Conservation (phyloP, 2,888 invertebrate genomes). For the Scaptomyza polygonia region DNA sequence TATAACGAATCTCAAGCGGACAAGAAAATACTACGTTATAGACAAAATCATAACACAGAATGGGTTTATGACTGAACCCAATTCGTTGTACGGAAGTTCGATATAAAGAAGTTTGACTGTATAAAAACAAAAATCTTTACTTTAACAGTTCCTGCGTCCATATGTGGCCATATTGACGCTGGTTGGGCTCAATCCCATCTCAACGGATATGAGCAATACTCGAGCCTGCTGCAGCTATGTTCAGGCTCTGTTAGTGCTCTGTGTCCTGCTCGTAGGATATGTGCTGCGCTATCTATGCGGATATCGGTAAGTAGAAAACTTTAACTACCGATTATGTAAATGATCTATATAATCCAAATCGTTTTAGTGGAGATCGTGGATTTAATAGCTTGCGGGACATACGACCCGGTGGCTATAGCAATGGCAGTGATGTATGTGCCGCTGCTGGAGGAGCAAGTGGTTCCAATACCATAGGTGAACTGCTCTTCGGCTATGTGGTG, state of each 20-base stretch:
- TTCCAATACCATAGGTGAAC: constrained; percentile 87
- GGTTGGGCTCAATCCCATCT: constrained; percentile 90
- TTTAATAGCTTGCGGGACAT: constrained; percentile 71
- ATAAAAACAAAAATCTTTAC: neutral
- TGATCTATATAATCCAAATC: too few relatives aligned
- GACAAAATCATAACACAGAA: too few relatives aligned
- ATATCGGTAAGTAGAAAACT: constrained; percentile 86
- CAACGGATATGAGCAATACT: constrained; percentile 87
- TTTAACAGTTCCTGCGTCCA: constrained; percentile 88
- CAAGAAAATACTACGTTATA: too few relatives aligned
- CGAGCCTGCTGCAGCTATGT: constrained; percentile 87
- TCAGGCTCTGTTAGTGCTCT: constrained; percentile 88
- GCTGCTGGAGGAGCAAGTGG: constrained; percentile 3
- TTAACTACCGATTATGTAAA: too few relatives aligned
- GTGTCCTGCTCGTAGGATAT: constrained; percentile 89
- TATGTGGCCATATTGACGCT: constrained; percentile 90
- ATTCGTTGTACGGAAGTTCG: too few relatives aligned
- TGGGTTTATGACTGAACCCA: too few relatives aligned
- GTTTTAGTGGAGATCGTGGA: constrained; percentile 79
- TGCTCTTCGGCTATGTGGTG: constrained; percentile 89
- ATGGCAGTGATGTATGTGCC: constrained; percentile 48
- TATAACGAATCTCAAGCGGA: too few relatives aligned
- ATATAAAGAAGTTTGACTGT: too few relatives aligned
- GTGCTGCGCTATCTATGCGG: constrained; percentile 91
- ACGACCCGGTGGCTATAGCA: constrained; percentile 37